Evolutionary conservation across 2,113 vertebrate species (phyloP), one percentile per base, ranked within the genome.

Genomic region (Coreoperca whiteheadi): DNA sequence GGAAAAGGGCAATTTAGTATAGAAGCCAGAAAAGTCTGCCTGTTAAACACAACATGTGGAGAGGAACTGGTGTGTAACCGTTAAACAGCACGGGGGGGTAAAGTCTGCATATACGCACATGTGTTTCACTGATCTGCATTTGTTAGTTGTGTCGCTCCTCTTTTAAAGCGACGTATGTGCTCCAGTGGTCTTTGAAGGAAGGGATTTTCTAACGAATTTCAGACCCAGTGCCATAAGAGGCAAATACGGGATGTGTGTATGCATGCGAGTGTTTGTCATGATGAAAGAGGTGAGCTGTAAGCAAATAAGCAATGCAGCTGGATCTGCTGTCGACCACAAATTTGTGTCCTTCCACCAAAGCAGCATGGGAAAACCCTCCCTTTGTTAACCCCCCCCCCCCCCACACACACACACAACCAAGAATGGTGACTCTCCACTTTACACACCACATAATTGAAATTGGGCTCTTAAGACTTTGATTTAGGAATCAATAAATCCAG

Each of bases 271-370:
- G 25, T 78, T 64, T 71, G 70, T 73, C 56, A 46, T 69, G 86
- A 92, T 88, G 65, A 82, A 87, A 85, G 90, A 85, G 75, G 70
- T 25, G 67, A 64, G 73, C 59, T 18, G 78, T 90, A 89, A 91
- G 87, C 84, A 85, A 79, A 79, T n/a, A n/a, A n/a, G n/a, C n/a
- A n/a, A n/a, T 54, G 81, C 89, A 92, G 79, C 82, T 91, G 85
- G 81, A 69, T 43, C 68, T 61, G 74, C 51, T 11, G 64, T 57
- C 1, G 9, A 37, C 73, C 64, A 41, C 64, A 77, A 23, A 43
- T 20, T 65, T 77, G 61, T 30, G 57, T 65, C 30, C 3, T 37
- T 21, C 37, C 46, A 34, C 4, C 60, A 41, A 30, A 37, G 46
- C 60, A 60, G 20, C 60, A 56, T 75, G 64, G 77, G 79, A 84